Evolutionary conservation across 2,113 vertebrate genomes (phyloP).

Genomic region (Sander lucioperca): DNA sequence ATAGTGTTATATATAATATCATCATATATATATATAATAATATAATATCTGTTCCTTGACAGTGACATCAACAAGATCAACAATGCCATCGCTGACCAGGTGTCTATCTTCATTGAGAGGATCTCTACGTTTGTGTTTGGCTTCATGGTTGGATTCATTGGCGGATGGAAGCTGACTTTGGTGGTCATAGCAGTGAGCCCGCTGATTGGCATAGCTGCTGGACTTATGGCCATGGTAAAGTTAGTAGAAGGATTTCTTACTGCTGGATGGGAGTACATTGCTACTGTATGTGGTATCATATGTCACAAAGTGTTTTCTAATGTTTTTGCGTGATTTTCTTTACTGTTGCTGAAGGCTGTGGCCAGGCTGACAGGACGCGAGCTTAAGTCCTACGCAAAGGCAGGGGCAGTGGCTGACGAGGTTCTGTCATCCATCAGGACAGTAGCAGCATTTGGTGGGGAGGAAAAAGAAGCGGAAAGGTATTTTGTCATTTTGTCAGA

Average conservation of each 20-base stretch:
- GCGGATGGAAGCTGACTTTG: constrained; percentile 86
- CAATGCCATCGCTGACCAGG: constrained; percentile 84
- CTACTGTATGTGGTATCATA: not conserved
- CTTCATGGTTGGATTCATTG: constrained; percentile 85
- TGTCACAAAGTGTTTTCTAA: not conserved
- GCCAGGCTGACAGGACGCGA: constrained; percentile 79
- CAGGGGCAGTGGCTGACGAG: constrained; percentile 85
- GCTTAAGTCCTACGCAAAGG: constrained; percentile 84
- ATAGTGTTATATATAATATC: too few species aligned
- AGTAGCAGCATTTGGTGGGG: constrained; percentile 84
- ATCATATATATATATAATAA: too few species aligned
- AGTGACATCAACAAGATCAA: constrained; percentile 87
- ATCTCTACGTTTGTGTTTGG: constrained; percentile 84
- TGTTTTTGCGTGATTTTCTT: not conserved
- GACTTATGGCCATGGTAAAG: constrained; percentile 83
- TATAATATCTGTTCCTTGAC: constrained; percentile 21
- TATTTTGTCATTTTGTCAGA: constrained; percentile 30
- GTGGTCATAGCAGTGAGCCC: constrained; percentile 85
- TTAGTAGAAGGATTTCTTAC: not conserved
- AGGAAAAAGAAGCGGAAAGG: constrained; percentile 84
- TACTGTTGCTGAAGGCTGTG: constrained; percentile 71
- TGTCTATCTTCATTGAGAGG: constrained; percentile 84
- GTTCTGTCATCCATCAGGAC: constrained; percentile 85
- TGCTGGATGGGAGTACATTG: not conserved
- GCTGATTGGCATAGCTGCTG: constrained; percentile 82